Evolutionary conservation across 2,113 vertebrate species (phyloP).

Genomic region (Sarotherodon lohbergeri): DNA sequence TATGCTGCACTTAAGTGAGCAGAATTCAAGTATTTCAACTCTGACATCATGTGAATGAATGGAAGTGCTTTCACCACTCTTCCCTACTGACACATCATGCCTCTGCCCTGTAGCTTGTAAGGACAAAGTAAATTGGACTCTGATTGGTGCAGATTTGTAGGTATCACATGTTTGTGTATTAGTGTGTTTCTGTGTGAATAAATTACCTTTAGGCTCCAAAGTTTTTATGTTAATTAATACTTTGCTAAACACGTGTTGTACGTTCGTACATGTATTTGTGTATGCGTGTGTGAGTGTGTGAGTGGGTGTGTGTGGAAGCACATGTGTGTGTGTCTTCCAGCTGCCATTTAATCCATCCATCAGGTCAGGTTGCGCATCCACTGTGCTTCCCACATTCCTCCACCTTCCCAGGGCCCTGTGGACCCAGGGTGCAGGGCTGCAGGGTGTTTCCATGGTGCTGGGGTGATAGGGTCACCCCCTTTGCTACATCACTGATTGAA

Average conservation of each 20-base stretch:
- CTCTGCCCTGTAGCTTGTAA: constrained; percentile 5
- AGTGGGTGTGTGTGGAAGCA: not conserved
- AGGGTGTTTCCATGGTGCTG: constrained; percentile 46
- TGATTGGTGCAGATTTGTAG: not conserved
- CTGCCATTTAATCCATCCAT: constrained; percentile 53
- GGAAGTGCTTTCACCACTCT: constrained; percentile 9
- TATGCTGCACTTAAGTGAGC: not conserved
- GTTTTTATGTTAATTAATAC: constrained; percentile 8
- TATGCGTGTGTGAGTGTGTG: not conserved
- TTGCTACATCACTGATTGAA: constrained; percentile 40
- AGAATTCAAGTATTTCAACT: constrained; percentile 11
- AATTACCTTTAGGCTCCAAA: not conserved
- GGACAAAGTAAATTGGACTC: constrained; percentile 33
- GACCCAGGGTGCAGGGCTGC: constrained; percentile 49
- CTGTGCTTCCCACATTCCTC: constrained; percentile 40
- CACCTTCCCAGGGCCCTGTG: constrained; percentile 57
- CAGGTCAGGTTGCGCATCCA: constrained; percentile 24
- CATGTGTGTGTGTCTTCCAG: not conserved
- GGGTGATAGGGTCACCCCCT: constrained; percentile 50
- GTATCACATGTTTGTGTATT: not conserved
- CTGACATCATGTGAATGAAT: constrained; percentile 11
- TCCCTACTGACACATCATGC: not conserved
- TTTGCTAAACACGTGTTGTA: not conserved
- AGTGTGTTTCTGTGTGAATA: not conserved
- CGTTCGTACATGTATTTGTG: not conserved